Evolutionary conservation across 1,140 invertebrate species (phyloP), one percentile per base, ranked within the genome.

Genomic region (Asobara japonica): DNA sequence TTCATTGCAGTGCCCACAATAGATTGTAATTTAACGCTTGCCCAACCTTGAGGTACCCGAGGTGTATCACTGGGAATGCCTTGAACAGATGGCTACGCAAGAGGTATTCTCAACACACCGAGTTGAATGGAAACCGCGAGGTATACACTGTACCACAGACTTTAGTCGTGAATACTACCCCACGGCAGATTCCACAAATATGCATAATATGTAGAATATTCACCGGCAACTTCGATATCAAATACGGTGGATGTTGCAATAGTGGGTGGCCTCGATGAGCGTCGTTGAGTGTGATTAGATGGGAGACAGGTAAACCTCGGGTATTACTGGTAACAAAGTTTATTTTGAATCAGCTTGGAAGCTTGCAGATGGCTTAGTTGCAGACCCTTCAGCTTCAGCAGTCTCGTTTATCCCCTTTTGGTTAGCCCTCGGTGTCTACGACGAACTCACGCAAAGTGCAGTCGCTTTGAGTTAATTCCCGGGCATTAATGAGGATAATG

Each of bases 281-380:
- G n/a, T 30, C n/a, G 60, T 30, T 29, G 20, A 62, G 2, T 62
- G 29, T 62, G 25, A 62, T 31, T 27, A 62, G n/a, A 62, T 62
- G n/a, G 29, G 60, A 62, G 60, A 31, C 60, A 62, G 27, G 60
- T 30, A 62, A 62, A 30, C 60, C 27, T 10, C 22, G 41, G n/a
- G 13, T 56, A 56, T 29, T 8, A 7, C 13, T 16, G n/a, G 27
- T 70, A 74, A 78, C 78, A 79, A 80, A 80, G 77, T 79, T 80
- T 79, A 78, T 80, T 76, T 79, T 73, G 76, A 78, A 79, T 76
- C 77, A 78, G 66, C 69, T 62, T 31, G 60, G n/a, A 22, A 62
- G 60, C 27, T 62, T 62, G 60, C 13, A 13, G 29, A 31, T 13
- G 25, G 60, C n/a, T 60, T 0, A 13, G 27, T 30, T 62, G n/a